phyloP scores from a whole-genome alignment of 2,888 invertebrate species.

The Theristus sp. region DNA sequence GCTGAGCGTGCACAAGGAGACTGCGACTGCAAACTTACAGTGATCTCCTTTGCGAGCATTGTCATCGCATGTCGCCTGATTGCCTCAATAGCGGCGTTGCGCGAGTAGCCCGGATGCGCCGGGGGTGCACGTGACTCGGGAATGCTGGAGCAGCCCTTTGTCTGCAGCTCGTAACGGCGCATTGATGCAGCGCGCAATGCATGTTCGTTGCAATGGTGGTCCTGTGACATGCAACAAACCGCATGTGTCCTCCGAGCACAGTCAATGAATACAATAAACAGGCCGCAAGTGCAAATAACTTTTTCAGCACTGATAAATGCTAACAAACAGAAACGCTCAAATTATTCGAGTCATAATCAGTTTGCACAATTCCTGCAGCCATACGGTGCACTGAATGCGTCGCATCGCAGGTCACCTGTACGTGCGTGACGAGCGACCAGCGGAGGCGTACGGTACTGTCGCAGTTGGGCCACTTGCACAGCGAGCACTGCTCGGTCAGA shows the following conservation, averaged over 20 bases:
- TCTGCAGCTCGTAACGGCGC: conserved; percentile 43
- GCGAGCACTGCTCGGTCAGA: conserved; percentile 50
- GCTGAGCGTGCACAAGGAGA: too few relatives aligned
- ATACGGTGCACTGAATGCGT: too few relatives aligned
- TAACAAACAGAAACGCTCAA: too few relatives aligned
- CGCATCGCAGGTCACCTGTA: too few relatives aligned
- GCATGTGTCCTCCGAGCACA: background rate
- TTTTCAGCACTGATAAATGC: too few relatives aligned
- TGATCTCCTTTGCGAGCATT: conserved; percentile 65
- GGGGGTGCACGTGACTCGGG: conserved; percentile 40
- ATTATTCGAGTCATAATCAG: too few relatives aligned
- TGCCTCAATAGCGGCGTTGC: conserved; percentile 86
- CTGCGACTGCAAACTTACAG: conserved; percentile 39
- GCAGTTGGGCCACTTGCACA: conserved; percentile 56
- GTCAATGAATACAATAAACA: background rate
- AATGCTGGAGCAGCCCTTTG: conserved; percentile 38
- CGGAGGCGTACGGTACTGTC: conserved; percentile 70
- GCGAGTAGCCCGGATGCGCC: conserved; percentile 67
- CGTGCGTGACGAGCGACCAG: conserved; percentile 87
- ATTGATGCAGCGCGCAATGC: conserved; percentile 37
- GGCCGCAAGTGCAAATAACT: too few relatives aligned
- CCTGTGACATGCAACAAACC: too few relatives aligned
- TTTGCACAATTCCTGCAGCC: too few relatives aligned
- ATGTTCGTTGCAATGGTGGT: conserved; percentile 62
- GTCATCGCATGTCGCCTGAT: conserved; percentile 83